Conservation (phyloP, 2,888 invertebrate species). For the Ashinkailepas kermadecensis region DNA sequence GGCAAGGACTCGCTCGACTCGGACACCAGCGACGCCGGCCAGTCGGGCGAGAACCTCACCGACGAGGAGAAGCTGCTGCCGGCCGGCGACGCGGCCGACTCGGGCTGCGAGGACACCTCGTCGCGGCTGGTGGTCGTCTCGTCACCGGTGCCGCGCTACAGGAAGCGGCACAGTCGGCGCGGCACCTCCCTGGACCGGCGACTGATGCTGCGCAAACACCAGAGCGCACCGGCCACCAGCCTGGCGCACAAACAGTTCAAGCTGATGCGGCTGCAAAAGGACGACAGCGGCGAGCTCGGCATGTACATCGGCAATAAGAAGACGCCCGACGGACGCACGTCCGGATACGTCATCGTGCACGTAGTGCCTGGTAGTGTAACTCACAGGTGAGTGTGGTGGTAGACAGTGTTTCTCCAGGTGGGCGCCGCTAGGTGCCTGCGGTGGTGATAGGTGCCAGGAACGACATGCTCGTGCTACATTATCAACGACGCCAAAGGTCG, state of each 20-base stretch:
- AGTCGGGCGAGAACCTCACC: constrained; percentile 8
- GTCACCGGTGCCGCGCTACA: background rate
- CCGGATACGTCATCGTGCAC: constrained; percentile 62
- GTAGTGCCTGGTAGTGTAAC: constrained; percentile 62
- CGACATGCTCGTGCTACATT: too few relatives aligned
- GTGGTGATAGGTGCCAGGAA: background rate
- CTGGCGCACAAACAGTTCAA: constrained; percentile 34
- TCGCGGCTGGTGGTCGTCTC: background rate
- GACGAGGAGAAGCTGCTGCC: constrained; percentile 24
- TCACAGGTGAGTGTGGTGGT: constrained; percentile 50
- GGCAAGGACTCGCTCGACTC: constrained; percentile 25
- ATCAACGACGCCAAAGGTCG: too few relatives aligned
- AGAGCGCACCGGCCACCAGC: constrained; percentile 27
- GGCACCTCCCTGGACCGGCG: constrained; percentile 24
- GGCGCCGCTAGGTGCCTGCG: background rate
- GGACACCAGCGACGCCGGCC: constrained; percentile 17
- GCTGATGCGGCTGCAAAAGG: constrained; percentile 56
- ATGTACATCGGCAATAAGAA: constrained; percentile 63
- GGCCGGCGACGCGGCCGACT: constrained; percentile 10
- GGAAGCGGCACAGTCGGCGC: constrained; percentile 25
- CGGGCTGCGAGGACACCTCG: background rate
- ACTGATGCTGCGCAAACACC: constrained; percentile 29
- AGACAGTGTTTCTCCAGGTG: background rate
- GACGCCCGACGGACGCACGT: constrained; percentile 46
- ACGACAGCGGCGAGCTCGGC: constrained; percentile 53